Conservation (phyloP, 2,113 vertebrate species). For the Malurus melanocephalus region DNA sequence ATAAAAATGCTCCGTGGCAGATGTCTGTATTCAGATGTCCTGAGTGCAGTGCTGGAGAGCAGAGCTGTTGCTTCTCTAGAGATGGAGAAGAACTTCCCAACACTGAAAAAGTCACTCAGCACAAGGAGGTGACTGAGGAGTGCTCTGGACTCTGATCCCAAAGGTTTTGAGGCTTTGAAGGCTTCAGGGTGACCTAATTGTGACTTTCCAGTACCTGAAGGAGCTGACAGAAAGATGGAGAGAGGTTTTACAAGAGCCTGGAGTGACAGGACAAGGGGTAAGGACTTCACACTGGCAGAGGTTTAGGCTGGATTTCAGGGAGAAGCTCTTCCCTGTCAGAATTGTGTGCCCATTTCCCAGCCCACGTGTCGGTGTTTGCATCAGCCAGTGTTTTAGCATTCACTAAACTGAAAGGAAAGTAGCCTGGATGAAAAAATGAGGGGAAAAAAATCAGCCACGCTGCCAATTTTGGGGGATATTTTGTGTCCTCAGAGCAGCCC, state of each 20-base stretch:
- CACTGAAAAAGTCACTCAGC: accelerated
- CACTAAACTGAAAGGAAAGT: background rate
- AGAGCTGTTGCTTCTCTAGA: background rate
- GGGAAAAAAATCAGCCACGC: background rate
- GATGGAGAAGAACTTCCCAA: background rate
- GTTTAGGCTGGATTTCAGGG: accelerated
- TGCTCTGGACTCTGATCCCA: background rate
- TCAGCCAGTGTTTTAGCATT: accelerated
- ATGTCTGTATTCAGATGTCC: background rate
- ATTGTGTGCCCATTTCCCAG: background rate
- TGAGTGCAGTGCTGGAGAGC: background rate
- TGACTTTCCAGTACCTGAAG: background rate
- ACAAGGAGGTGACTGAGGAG: background rate
- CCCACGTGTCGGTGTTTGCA: background rate
- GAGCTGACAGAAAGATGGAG: background rate
- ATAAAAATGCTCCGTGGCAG: slow-evolving; percentile 77
- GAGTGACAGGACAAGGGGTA: background rate
- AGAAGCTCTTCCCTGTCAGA: background rate
- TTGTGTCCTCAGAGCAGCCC: accelerated
- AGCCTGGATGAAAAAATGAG: accelerated
- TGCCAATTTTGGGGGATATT: background rate
- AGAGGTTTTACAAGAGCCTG: background rate
- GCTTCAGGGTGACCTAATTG: background rate
- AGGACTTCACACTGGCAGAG: background rate
- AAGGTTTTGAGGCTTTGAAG: background rate